A percentile compares a stretch with the other conserved stretches of the same genome.
Conservation (phyloP, 2,113 vertebrate genomes). For the Oplegnathus fasciatus region DNA sequence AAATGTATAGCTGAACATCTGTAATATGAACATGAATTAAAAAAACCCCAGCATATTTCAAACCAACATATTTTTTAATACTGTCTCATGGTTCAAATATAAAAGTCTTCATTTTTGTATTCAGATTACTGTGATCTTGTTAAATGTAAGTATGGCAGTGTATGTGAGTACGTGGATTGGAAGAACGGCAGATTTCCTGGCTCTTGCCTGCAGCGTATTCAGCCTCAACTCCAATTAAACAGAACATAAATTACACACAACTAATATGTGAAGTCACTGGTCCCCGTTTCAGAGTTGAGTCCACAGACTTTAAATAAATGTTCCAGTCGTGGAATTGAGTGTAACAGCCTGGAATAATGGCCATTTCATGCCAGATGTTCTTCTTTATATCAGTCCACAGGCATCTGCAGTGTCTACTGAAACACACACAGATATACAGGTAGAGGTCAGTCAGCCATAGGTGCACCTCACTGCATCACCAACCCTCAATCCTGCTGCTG, state of each 20-base stretch:
- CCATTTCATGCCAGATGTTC: conserved; percentile 42
- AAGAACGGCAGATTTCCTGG: neutral
- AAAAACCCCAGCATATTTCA: neutral
- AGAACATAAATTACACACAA: conserved; percentile 25
- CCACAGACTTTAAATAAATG: conserved; percentile 42
- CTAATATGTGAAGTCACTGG: conserved; percentile 39
- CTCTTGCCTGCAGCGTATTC: conserved; percentile 3
- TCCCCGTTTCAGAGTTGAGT: neutral
- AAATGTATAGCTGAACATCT: neutral
- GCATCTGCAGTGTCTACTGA: neutral
- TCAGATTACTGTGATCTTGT: neutral
- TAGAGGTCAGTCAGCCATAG: conserved; percentile 25
- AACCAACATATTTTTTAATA: neutral
- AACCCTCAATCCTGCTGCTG: conserved; percentile 1
- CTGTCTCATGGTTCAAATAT: no score
- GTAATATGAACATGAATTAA: neutral
- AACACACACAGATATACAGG: conserved; percentile 6
- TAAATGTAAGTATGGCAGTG: neutral
- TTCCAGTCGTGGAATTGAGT: conserved; percentile 33
- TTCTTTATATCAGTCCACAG: conserved; percentile 17
- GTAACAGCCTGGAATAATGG: conserved; percentile 35
- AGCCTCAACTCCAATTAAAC: conserved; percentile 43
- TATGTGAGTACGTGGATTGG: neutral
- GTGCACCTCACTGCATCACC: neutral
- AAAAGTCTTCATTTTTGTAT: neutral